Evolutionary conservation across 1,140 invertebrate species (phyloP), one percentile per base, ranked within the genome.

Genomic region (Saxidomus purpurata): DNA sequence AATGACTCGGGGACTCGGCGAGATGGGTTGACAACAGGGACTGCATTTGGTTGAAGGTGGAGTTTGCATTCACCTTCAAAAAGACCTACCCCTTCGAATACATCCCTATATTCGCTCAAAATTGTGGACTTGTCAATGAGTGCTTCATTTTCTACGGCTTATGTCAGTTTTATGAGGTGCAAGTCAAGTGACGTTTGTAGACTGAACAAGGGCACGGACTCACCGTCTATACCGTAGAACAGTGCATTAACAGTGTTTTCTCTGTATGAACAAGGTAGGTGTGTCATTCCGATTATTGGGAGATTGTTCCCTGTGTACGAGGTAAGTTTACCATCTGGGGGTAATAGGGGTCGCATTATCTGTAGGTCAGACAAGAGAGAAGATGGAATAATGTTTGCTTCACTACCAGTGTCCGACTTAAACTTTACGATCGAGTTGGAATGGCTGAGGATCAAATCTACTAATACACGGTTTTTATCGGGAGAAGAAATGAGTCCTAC

Each of bases 391-490:
- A 87, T 83, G 67, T 89, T 91, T 17, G 31, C 83, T 34, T 76
- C 52, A n/a, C 71, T 15, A 19, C 87, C 90, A 36, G 87, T 82
- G 28, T 85, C 90, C 4, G 80, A 22, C 80, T 91, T 90, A 22
- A 87, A 67, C 25, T 49, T 79, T 3, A 47, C 38, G 11, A 9
- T 11, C 13, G 36, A 22, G 6, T 79, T 4, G 34, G 34, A 38
- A 22, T 15, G 25, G 25, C 43, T 38, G 43, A 79, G 38, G 38
- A 31, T 6, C 36, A 79, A 3, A 47, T 38, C 19, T 4, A 49
- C 74, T 47, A 79, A 31, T 8, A 31, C 38, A 47, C 43, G 38
- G 19, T 79, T 31, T 4, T 31, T 6, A 47, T 19, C 40, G 19
- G 19, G 3, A 47, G 22, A 28, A 38, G 74, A n/a, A 38, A 9